These are phyloP conservation scores for Brachirus orientalis DNA, from an alignment of 2,113 vertebrate genomes.

Conservation along the genomic window DNA sequence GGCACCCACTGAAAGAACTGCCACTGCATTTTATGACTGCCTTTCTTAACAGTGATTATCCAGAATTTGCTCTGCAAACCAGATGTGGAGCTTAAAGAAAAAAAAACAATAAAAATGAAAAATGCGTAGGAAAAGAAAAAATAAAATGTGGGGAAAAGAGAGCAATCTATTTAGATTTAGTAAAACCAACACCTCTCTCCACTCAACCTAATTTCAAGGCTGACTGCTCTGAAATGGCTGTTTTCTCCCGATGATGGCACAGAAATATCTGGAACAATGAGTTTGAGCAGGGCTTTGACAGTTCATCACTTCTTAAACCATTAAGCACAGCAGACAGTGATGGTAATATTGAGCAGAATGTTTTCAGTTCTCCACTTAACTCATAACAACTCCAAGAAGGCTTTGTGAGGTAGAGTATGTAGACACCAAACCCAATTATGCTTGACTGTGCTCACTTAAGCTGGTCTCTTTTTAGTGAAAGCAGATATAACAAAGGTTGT, in stretches of 20 bases:
- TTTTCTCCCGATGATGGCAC: slow-evolving; percentile 44
- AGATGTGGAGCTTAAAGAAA: background rate
- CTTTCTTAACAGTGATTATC: slow-evolving; percentile 17
- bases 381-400: slow-evolving; percentile 28
- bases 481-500: slow-evolving; percentile 25
- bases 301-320: slow-evolving; percentile 22
- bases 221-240: slow-evolving; percentile 62
- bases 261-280: slow-evolving; percentile 52
- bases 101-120: slow-evolving; percentile 17
- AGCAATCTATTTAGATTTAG: slow-evolving; percentile 60
- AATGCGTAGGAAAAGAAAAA: slow-evolving; percentile 10
- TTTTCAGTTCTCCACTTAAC: slow-evolving; percentile 25
- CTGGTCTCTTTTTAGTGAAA: slow-evolving; percentile 22
- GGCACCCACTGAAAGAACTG: slow-evolving; percentile 12
- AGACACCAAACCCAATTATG: slow-evolving; percentile 46
- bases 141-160: slow-evolving; percentile 38
- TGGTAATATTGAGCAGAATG: slow-evolving; percentile 35
- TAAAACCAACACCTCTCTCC: slow-evolving; percentile 62
- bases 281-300: slow-evolving; percentile 42
- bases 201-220: slow-evolving; percentile 69
- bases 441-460: slow-evolving; percentile 45
- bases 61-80: slow-evolving; percentile 3
- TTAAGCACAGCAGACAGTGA: slow-evolving; percentile 37
- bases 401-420: slow-evolving; percentile 19
- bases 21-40: slow-evolving; percentile 12